Base-by-base conservation (phyloP, 2,888 invertebrate genomes). In the Dusona sp. region DNA sequence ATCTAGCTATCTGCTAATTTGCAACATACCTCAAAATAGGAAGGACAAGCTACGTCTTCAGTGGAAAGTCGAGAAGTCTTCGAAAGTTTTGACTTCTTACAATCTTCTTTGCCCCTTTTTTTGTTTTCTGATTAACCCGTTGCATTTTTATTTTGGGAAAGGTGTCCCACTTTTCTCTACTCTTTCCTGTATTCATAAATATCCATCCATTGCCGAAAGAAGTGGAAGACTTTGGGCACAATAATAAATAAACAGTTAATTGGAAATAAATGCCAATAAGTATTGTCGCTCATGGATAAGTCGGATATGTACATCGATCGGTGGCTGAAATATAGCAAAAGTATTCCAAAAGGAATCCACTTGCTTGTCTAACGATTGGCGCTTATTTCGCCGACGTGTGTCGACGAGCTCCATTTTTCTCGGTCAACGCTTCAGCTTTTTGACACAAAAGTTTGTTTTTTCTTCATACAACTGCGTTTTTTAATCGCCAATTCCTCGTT, bases 201-300 rank as follows among this genome's bases (percentile, higher is more conserved):
- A 25, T 22, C 11, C n/a, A 25, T 25, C 9, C 13, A 25, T 57
- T 13, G 4, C 38, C 16, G 57, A 19, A 67, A 16, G 64, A 13
- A 72, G 64, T 42, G 11, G 42, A 42, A 42, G 42, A 11, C 2
- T 65, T 19, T n/a, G 79, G 19, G 33, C 61, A 38, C 16, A 54
- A 48, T 36, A 73, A 81, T 86, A 86, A 81, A 79, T 74, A 78
- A 61, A 81, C 74, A 22, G 81, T 48, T 80, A 84, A 86, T 86
- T 86, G 73, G 38, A 51, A 84, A 77, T 80, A 74, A 57, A 65
- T 16, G 1, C n/a, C 36, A 70, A 84, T 86, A 74, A 79, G 79
- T 45, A 38, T 67, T 38, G 45, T 45, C 16, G 16, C 45, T 45
- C 4, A 9, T 45, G 16, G 45, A 45, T 16, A 16, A 16, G 16